Evolutionary conservation across 1,140 invertebrate genomes (phyloP).

Genomic region (Drosophila kanapiae): DNA sequence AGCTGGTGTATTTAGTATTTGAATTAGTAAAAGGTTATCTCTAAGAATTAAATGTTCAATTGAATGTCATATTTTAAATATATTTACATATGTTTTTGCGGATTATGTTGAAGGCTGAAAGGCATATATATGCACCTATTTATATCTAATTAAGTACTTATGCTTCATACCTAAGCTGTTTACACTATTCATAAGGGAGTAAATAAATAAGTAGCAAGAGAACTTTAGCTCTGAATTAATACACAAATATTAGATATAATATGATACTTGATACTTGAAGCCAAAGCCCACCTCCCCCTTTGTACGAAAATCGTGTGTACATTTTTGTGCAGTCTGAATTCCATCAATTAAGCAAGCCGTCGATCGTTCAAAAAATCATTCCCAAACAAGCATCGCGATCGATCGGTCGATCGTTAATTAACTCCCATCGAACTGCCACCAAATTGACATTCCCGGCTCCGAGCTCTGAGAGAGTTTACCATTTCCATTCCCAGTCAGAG

Average conservation of each 20-base stretch:
- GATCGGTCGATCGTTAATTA: constrained; percentile 70
- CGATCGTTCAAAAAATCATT: constrained; percentile 41
- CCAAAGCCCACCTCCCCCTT: neutral
- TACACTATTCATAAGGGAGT: neutral
- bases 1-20: no score
- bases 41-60: no score
- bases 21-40: neutral
- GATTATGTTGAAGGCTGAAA: neutral
- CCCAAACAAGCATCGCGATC: constrained; percentile 42
- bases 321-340: constrained; percentile 31
- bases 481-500: constrained; percentile 30
- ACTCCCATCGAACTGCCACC: constrained; percentile 60
- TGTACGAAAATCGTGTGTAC: neutral
- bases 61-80: neutral
- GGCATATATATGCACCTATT: no score
- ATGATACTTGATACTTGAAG: constrained; percentile 2
- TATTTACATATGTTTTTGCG: neutral
- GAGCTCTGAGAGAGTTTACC: constrained; percentile 38
- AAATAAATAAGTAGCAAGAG: neutral
- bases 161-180: neutral
- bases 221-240: neutral
- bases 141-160: neutral
- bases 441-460: constrained; percentile 64
- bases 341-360: constrained; percentile 40
- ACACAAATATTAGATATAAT: no score